phyloP scores from a whole-genome alignment of 2,797 vertebrate species.

The Micropoecilia bifurca region DNA sequence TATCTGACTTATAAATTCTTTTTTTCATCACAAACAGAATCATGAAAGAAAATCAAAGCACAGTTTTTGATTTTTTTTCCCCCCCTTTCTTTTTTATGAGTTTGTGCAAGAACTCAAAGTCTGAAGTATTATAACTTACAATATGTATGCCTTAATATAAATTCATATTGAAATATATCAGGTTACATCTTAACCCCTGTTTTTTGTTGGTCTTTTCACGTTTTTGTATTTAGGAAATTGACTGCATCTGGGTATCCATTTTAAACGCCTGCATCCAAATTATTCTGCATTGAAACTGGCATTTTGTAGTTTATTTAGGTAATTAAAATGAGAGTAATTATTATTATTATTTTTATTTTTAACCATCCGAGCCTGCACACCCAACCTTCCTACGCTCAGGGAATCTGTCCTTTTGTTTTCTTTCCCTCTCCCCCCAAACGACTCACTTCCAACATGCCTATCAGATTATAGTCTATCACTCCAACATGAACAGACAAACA shows the following conservation, averaged over 20 bases:
- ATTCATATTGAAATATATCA: neutral
- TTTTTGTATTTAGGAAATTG: neutral
- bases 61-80: neutral
- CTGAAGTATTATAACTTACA: neutral
- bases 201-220: neutral
- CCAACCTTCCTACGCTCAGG: neutral
- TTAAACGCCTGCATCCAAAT: neutral
- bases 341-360: neutral
- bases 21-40: neutral
- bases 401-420: conserved; percentile 16
- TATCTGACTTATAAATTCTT: neutral
- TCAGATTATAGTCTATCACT: conserved; percentile 55
- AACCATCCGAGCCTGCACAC: conserved; percentile 1
- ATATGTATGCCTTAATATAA: neutral
- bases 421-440: conserved; percentile 17
- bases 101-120: neutral
- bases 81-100: neutral
- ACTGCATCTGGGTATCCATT: neutral
- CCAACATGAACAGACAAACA: conserved; percentile 38
- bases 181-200: neutral
- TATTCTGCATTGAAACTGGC: neutral
- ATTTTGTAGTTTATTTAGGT: neutral
- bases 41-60: neutral
- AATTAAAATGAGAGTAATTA: neutral
- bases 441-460: conserved; percentile 37